Percentiles rank a stretch among this genome's conserved stretches.
Evolutionary conservation across 2,888 invertebrate genomes (phyloP).

Genomic region (Suillia variegata): DNA sequence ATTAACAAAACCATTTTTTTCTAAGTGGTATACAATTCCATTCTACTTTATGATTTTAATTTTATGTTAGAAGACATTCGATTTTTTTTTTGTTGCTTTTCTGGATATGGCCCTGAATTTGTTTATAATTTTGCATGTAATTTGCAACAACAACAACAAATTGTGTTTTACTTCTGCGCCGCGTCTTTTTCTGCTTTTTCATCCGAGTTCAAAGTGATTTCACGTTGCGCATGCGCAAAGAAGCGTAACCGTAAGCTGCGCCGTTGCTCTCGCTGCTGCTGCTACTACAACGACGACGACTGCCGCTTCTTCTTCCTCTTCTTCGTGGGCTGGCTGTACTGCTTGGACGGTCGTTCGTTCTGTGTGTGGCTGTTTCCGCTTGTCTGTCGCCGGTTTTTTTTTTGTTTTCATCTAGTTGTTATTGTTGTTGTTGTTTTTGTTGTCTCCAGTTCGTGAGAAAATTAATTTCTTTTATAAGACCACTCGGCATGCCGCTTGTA

Average conservation of each 20-base stretch:
- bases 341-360: background rate
- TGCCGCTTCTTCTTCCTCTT: background rate
- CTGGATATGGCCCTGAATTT: background rate
- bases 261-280: background rate
- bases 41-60: too few species aligned
- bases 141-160: background rate
- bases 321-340: background rate
- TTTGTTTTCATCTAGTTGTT: too few species aligned
- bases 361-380: background rate
- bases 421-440: too few species aligned
- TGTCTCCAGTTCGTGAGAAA: constrained; percentile 1
- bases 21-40: too few species aligned
- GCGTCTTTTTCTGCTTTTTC: background rate
- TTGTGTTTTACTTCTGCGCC: background rate
- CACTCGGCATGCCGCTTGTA: background rate
- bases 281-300: background rate
- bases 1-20: too few species aligned
- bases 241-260: background rate
- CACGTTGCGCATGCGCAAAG: background rate
- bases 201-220: background rate
- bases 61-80: too few species aligned
- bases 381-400: background rate
- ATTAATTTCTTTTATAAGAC: background rate
- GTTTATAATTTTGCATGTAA: background rate
- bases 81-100: background rate